A percentile compares a stretch with the other conserved stretches of the same genome.
phyloP scores from a whole-genome alignment of 1,140 invertebrate species.

The Papilio xuthus region DNA sequence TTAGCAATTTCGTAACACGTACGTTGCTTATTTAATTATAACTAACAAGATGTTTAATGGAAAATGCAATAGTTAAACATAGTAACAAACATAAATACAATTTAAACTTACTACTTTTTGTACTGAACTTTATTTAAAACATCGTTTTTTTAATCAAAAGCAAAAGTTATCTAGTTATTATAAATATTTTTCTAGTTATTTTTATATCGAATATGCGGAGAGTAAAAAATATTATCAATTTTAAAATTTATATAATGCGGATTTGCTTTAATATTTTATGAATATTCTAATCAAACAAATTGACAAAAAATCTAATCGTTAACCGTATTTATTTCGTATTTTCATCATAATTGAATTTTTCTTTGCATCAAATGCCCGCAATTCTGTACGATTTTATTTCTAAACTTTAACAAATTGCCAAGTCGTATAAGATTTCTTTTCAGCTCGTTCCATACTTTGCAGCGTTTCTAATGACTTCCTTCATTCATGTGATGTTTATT shows the following conservation, averaged over 20 bases:
- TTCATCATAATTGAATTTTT: background rate
- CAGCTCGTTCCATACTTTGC: background rate
- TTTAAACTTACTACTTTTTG: too few relatives aligned
- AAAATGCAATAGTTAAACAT: background rate
- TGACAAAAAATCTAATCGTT: background rate
- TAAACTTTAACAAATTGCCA: slow-evolving; percentile 2
- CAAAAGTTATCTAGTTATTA: too few relatives aligned
- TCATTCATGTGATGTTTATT: slow-evolving; percentile 22
- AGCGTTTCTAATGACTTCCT: slow-evolving; percentile 22
- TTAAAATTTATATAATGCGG: too few relatives aligned
- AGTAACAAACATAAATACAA: background rate
- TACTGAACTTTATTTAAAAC: too few relatives aligned
- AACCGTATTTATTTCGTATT: background rate
- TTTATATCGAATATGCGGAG: too few relatives aligned
- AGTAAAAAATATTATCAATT: too few relatives aligned
- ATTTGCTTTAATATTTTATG: too few relatives aligned
- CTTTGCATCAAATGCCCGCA: background rate
- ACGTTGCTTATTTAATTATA: slow-evolving; percentile 36
- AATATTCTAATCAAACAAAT: too few relatives aligned
- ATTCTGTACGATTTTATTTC: background rate
- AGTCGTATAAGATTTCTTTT: background rate
- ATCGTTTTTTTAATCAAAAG: too few relatives aligned
- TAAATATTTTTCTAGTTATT: too few relatives aligned
- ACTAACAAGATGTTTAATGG: background rate
- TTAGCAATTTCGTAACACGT: slow-evolving; percentile 25